These are phyloP conservation scores for Fundulus diaphanus DNA, from an alignment of 2,797 vertebrate genomes.

Conservation along the genomic window DNA sequence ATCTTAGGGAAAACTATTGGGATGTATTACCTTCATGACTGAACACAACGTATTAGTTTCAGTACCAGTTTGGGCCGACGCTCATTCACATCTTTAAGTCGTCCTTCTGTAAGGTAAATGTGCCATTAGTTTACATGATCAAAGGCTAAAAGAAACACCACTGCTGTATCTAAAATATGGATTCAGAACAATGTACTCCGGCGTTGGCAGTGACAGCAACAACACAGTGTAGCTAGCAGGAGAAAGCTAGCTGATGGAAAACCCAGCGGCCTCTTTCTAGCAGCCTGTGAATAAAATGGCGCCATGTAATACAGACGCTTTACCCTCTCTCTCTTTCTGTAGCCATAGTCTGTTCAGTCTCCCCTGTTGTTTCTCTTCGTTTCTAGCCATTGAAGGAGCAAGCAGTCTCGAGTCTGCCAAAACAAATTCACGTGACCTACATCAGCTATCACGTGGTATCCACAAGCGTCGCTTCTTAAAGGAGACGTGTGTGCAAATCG, in stretches of 20 bases:
- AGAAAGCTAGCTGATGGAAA: neutral
- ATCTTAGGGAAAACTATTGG: neutral
- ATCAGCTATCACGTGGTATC: neutral
- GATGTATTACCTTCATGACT: neutral
- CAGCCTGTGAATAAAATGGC: neutral
- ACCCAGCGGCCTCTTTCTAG: neutral
- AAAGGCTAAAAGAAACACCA: neutral
- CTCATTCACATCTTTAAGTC: slow-evolving; percentile 73
- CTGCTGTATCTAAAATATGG: accelerated
- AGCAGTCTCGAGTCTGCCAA: neutral
- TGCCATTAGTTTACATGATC: neutral
- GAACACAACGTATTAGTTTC: neutral
- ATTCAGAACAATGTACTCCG: accelerated
- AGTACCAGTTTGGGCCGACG: slow-evolving; percentile 83
- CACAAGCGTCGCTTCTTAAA: neutral
- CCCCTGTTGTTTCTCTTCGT: slow-evolving; percentile 85
- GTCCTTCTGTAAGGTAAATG: slow-evolving; percentile 73
- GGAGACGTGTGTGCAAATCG: neutral
- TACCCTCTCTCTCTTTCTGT: slow-evolving; percentile 82
- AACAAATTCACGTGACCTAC: slow-evolving; percentile 63
- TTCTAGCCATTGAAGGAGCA: slow-evolving; percentile 77
- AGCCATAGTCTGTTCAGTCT: slow-evolving; percentile 84
- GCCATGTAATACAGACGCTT: accelerated
- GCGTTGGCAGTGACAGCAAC: neutral
- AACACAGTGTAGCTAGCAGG: slow-evolving; percentile 17